phyloP scores from a whole-genome alignment of 1,140 invertebrate genomes.

The Delia radicum region DNA sequence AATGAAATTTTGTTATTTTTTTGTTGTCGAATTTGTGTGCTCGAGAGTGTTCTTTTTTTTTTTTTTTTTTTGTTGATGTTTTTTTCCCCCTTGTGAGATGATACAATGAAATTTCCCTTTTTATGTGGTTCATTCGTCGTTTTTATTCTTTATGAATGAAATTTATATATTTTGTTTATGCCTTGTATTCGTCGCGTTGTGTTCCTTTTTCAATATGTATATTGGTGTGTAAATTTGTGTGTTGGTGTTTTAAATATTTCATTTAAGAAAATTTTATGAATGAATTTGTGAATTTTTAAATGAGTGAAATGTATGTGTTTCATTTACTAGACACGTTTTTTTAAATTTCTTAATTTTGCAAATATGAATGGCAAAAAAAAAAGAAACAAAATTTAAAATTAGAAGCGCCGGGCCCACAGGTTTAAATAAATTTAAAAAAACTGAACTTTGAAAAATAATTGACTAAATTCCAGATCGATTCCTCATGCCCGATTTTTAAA shows the following conservation, averaged over 20 bases:
- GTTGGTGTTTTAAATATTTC: no score
- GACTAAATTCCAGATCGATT: no score
- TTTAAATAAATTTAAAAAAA: no score
- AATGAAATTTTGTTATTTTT: slow-evolving; percentile 13
- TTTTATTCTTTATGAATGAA: slow-evolving; percentile 50
- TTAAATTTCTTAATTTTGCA: no score
- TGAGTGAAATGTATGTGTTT: no score
- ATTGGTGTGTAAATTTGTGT: background rate
- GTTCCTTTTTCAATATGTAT: background rate
- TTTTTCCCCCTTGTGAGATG: slow-evolving; percentile 36
- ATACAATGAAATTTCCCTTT: slow-evolving; percentile 6
- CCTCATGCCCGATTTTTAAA: no score
- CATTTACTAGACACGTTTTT: no score
- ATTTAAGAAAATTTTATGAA: background rate
- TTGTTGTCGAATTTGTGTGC: background rate
- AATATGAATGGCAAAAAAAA: no score
- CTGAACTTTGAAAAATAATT: no score
- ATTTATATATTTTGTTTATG: slow-evolving; percentile 30
- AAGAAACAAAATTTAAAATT: background rate
- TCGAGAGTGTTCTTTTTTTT: background rate
- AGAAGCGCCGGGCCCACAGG: no score
- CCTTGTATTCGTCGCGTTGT: background rate
- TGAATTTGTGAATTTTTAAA: background rate
- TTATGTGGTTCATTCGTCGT: background rate
- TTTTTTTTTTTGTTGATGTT: slow-evolving; percentile 30